These are phyloP conservation scores for Pagetopsis macropterus DNA, from an alignment of 2,797 vertebrate genomes.

Conservation along the genomic window DNA sequence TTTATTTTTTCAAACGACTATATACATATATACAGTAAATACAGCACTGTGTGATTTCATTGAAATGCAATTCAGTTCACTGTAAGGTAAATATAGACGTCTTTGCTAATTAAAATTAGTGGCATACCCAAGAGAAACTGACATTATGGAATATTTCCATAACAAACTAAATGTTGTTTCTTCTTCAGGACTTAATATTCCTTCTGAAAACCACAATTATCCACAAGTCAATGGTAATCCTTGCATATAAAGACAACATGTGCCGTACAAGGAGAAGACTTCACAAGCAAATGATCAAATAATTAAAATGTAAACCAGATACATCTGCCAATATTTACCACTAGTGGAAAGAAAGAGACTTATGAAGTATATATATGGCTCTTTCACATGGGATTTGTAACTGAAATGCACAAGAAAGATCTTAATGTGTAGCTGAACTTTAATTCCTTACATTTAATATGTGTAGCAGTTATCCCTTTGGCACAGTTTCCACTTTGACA, in stretches of 20 bases:
- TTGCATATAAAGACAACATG: conserved; percentile 39
- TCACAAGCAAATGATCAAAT: conserved; percentile 11
- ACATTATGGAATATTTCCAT: conserved; percentile 40
- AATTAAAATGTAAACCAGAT: conserved; percentile 1
- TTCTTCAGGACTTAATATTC: conserved; percentile 34
- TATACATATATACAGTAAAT: conserved; percentile 16
- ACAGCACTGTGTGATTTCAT: background rate
- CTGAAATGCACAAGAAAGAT: conserved; percentile 35
- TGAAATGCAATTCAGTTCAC: conserved; percentile 6
- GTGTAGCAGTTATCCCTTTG: conserved; percentile 48
- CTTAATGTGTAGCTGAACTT: conserved; percentile 35
- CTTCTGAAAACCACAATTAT: conserved; percentile 37
- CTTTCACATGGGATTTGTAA: conserved; percentile 3
- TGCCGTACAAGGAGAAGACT: conserved; percentile 3
- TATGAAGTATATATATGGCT: conserved; percentile 11
- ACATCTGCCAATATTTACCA: conserved; percentile 7
- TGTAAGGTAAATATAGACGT: conserved; percentile 28
- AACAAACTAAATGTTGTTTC: conserved; percentile 31
- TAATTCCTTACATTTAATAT: too few species aligned
- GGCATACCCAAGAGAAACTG: conserved; percentile 12
- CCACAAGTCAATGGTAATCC: conserved; percentile 27
- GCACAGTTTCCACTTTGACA: conserved; percentile 67
- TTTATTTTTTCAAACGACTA: conserved; percentile 43
- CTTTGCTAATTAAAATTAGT: conserved; percentile 28
- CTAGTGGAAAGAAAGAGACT: conserved; percentile 10